Evolutionary conservation across 2,888 invertebrate genomes (phyloP), one percentile per base, ranked within the genome.

Genomic region (Panopea generosa): DNA sequence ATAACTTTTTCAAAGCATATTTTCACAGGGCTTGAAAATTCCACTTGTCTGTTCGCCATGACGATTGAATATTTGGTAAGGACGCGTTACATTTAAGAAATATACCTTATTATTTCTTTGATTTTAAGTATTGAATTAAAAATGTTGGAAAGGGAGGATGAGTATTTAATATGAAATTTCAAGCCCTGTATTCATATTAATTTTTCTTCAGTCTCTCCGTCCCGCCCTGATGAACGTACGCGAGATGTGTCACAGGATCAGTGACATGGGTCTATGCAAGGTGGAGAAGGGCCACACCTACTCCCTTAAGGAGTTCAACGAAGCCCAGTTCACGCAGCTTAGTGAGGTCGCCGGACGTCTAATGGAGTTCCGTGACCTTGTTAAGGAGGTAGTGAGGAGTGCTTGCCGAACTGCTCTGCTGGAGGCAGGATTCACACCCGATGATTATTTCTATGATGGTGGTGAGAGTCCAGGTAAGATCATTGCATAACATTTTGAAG

Each of bases 371-470:
- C 89, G 90, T 45, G 93, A 93, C 33, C 91, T 94, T 14, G 94
- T 95, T 0, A 94, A 94, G 88, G 94, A 95, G 78, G 93, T 95
- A 26, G 93, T 95, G 16, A 93, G 94, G 82, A 94, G 95, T 59
- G 95, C 97, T 0, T 97, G 97, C 87, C 94, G 96, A 67, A 94
- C 95, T 0, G 96, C 97, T 0, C 94, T 98, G 1, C 94, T 95
- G 52, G 94, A 94, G 2, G 95, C 95, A 83, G 97, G 97, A 0
- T 97, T 97, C 90, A 95, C 96, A 1, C 95, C 95, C 7, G 96
- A 97, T 86, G 97, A 97, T 84, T 92, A 92, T 70, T 92, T 92
- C 84, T 92, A 91, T 83, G 92, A 92, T 80, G 91, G 90, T n/a
- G 82, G 86, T 14, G 88, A 89, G 45, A 86, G 85, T 38, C 89